phyloP scores from a whole-genome alignment of 2,113 vertebrate species.

The Psephotus haematonotus region DNA sequence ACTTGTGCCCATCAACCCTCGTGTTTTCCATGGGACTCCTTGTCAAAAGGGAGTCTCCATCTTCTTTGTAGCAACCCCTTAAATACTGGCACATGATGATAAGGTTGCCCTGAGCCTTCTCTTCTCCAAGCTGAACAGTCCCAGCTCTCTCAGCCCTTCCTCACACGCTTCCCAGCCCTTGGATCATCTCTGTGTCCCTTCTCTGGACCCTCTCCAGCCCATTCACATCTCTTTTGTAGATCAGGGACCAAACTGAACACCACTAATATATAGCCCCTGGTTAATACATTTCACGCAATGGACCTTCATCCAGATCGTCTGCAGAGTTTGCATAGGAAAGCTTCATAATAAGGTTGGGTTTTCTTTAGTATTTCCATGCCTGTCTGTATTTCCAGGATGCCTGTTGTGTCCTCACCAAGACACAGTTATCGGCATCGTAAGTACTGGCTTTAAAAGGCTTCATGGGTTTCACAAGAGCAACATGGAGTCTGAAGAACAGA shows the following conservation, averaged over 20 bases:
- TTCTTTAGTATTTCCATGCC: not conserved
- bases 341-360: not conserved
- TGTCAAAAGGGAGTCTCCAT: no score
- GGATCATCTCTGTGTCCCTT: not conserved
- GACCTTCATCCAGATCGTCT: not conserved
- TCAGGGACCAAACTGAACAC: not conserved
- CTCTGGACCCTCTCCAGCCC: not conserved
- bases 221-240: not conserved
- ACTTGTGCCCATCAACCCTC: not conserved
- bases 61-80: not conserved
- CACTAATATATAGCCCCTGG: not conserved
- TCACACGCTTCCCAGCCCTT: not conserved
- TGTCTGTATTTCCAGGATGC: not conserved
- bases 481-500: not conserved
- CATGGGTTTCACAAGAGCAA: not conserved
- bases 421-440: accelerated
- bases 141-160: not conserved
- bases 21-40: not conserved
- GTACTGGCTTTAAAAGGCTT: not conserved
- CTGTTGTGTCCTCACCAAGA: not conserved
- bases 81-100: not conserved
- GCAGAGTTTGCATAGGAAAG: not conserved
- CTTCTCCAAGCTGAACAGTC: not conserved
- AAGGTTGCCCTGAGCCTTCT: not conserved
- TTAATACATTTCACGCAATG: not conserved